Evolutionary conservation across 2,113 vertebrate genomes (phyloP).

Genomic region (Micromys minutus): DNA sequence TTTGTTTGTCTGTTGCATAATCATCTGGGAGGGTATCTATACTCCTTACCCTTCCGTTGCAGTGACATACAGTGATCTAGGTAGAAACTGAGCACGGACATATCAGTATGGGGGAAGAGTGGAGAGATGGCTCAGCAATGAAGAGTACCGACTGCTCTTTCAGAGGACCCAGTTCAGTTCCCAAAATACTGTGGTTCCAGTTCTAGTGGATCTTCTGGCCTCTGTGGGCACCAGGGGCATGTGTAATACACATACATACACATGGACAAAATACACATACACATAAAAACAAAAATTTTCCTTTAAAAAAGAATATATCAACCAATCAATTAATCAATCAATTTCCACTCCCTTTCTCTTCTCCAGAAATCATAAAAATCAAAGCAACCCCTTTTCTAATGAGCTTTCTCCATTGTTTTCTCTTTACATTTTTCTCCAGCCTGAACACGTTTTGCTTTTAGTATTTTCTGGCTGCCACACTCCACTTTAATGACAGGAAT

Average conservation of each 20-base stretch:
- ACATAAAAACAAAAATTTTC: background rate
- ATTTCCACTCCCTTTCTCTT: background rate
- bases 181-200: background rate
- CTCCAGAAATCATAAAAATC: background rate
- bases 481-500: background rate
- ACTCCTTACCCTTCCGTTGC: background rate
- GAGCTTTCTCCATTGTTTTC: background rate
- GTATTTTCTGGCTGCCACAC: background rate
- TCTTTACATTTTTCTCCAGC: background rate
- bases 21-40: background rate
- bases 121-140: background rate
- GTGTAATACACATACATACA: background rate
- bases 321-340: background rate
- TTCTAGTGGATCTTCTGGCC: background rate
- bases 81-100: background rate
- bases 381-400: background rate
- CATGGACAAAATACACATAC: background rate
- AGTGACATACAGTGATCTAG: background rate
- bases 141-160: background rate
- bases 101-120: background rate
- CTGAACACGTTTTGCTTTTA: background rate
- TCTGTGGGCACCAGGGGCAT: background rate
- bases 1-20: background rate
- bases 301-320: background rate
- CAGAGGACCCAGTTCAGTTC: background rate